Percentiles rank a stretch among this genome's conserved stretches.
Conservation (phyloP, 2,888 invertebrate genomes). For the Eubasilissa splendida region DNA sequence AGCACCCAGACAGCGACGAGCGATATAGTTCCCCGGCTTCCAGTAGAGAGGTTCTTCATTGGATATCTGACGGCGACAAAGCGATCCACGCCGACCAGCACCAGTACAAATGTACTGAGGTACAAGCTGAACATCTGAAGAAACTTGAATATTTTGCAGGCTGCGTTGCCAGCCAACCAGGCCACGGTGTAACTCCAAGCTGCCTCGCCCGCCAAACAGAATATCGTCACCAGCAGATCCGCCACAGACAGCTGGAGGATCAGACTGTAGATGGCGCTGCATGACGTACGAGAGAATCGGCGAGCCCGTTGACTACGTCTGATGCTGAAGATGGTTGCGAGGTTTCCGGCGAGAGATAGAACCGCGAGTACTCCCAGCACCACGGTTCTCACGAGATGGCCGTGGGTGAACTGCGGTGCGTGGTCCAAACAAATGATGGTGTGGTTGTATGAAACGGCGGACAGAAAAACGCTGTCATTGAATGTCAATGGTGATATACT, state of each 20-base stretch:
- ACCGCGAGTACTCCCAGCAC: constrained; percentile 80
- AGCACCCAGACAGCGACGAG: constrained; percentile 80
- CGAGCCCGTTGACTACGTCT: constrained; percentile 76
- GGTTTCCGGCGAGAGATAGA: constrained; percentile 82
- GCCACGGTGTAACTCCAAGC: constrained; percentile 86
- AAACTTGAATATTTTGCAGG: constrained; percentile 87
- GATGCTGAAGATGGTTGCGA: constrained; percentile 85
- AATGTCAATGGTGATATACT: neutral
- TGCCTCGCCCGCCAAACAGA: constrained; percentile 87
- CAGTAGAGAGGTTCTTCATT: constrained; percentile 79
- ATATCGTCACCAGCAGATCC: constrained; percentile 85
- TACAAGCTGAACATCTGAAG: constrained; percentile 88
- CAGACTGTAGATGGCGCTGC: constrained; percentile 82
- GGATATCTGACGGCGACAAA: constrained; percentile 88
- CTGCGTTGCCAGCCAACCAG: constrained; percentile 85
- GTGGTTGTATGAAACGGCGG: constrained; percentile 35
- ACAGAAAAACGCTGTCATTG: constrained; percentile 35
- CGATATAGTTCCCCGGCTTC: constrained; percentile 79
- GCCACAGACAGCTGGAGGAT: constrained; percentile 88
- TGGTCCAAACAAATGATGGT: constrained; percentile 71
- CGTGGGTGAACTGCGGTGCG: constrained; percentile 78
- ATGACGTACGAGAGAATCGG: constrained; percentile 74
- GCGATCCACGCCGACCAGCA: constrained; percentile 86
- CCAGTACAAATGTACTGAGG: constrained; percentile 86
- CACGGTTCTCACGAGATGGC: constrained; percentile 77